Conservation (phyloP, 2,113 vertebrate genomes). For the Bungarus multicinctus region DNA sequence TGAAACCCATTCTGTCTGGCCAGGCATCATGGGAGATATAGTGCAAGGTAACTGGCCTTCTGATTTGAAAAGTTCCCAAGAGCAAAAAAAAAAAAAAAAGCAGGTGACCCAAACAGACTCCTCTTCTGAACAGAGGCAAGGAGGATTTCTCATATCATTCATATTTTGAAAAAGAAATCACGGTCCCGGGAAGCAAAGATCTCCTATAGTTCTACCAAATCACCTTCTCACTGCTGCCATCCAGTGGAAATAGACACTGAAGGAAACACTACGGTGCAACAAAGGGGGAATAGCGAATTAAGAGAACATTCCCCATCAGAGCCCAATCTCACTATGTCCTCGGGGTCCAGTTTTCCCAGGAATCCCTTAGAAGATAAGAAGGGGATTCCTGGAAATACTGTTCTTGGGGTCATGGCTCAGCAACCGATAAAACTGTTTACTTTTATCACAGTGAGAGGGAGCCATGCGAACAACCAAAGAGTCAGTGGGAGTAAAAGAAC, state of each 20-base stretch:
- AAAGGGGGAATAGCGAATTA: not conserved
- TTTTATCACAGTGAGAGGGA: not conserved
- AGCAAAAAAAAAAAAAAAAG: not conserved
- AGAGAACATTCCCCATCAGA: not conserved
- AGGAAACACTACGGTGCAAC: too few relatives aligned
- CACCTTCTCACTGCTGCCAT: not conserved
- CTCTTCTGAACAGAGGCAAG: not conserved
- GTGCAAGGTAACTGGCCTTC: not conserved
- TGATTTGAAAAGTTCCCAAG: not conserved
- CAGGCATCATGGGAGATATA: not conserved
- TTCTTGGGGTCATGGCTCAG: conserved; percentile 94
- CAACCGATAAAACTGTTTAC: conserved; percentile 47
- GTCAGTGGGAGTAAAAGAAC: not conserved
- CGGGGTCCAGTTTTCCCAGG: conserved; percentile 99
- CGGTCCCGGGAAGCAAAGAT: not conserved
- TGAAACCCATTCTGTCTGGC: not conserved
- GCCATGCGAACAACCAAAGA: not conserved
- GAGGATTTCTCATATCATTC: not conserved
- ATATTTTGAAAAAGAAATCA: not conserved
- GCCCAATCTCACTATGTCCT: conserved; percentile 77
- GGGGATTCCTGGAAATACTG: conserved; percentile 99
- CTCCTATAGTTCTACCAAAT: not conserved
- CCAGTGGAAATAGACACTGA: not conserved
- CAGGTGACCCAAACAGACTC: not conserved
- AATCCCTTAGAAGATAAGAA: conserved; percentile 92